A percentile compares a stretch with the other conserved stretches of the same genome.
Evolutionary conservation across 2,888 invertebrate species (phyloP).

Genomic region (Mythimna impura): DNA sequence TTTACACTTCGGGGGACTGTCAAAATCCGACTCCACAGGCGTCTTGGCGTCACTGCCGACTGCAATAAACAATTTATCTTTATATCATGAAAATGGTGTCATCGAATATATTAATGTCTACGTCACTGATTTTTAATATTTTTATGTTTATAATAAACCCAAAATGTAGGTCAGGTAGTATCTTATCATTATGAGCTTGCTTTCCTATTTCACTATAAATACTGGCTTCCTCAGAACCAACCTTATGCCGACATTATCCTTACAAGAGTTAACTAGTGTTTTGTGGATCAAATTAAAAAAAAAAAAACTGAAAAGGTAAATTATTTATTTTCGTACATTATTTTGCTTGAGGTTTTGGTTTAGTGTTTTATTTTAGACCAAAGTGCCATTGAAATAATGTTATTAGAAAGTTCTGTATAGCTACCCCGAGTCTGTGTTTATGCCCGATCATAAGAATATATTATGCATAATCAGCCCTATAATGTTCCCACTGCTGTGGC

Average conservation of each 20-base stretch:
- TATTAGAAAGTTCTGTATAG: too few relatives aligned
- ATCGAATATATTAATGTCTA: neutral
- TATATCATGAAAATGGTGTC: too few relatives aligned
- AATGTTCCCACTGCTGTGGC: neutral
- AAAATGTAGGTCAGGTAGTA: too few relatives aligned
- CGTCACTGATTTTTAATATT: neutral
- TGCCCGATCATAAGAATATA: neutral
- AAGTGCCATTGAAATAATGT: too few relatives aligned
- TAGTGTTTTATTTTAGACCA: too few relatives aligned
- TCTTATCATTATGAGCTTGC: conserved; percentile 6
- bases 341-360: too few relatives aligned
- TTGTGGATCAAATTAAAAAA: neutral
- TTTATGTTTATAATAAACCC: neutral
- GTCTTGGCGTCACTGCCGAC: too few relatives aligned
- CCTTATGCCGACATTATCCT: conserved; percentile 15
- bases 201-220: conserved; percentile 35
- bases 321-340: too few relatives aligned
- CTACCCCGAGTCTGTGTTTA: too few relatives aligned
- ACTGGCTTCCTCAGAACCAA: conserved; percentile 1
- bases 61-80: too few relatives aligned
- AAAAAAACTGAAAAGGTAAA: conserved; percentile 5
- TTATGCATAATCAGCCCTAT: neutral
- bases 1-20: too few relatives aligned
- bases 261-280: conserved; percentile 1
- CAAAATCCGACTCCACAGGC: too few relatives aligned